A percentile compares a stretch with the other conserved stretches of the same genome.
These are phyloP conservation scores for Drosophila villosipedis DNA, from an alignment of 2,888 invertebrate genomes.

Conservation along the genomic window DNA sequence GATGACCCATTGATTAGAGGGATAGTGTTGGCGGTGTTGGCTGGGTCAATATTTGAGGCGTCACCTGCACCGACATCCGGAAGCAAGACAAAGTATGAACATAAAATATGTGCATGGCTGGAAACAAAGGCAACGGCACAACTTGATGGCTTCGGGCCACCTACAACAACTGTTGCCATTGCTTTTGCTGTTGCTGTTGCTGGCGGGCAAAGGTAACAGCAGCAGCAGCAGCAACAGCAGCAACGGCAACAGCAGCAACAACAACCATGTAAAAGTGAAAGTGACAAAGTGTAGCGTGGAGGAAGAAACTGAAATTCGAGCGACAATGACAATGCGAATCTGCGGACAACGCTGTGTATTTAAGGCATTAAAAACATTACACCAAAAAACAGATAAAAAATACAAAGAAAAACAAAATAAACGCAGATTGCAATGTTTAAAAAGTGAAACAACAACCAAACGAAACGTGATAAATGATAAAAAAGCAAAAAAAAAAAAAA, in stretches of 20 bases:
- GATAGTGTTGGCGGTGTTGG: constrained; percentile 5
- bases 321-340: constrained; percentile 76
- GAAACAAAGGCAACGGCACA: constrained; percentile 63
- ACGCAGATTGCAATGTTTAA: constrained; percentile 51
- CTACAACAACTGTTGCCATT: constrained; percentile 41
- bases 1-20: constrained; percentile 36
- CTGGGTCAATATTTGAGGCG: constrained; percentile 53
- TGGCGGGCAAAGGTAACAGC: constrained; percentile 47
- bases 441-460: constrained; percentile 42
- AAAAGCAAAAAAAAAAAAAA: constrained; percentile 18
- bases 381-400: constrained; percentile 34
- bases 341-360: constrained; percentile 62
- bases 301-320: constrained; percentile 67
- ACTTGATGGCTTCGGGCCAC: constrained; percentile 53
- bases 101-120: constrained; percentile 46
- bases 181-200: constrained; percentile 8
- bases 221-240: background rate
- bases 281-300: constrained; percentile 62
- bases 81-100: constrained; percentile 45
- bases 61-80: constrained; percentile 54
- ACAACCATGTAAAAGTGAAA: constrained; percentile 67
- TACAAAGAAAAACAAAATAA: constrained; percentile 30
- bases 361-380: constrained; percentile 70
- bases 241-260: constrained; percentile 2
- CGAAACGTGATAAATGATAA: constrained; percentile 60